Conservation (phyloP, 1,140 invertebrate genomes). For the Dendrolimus kikuchii region DNA sequence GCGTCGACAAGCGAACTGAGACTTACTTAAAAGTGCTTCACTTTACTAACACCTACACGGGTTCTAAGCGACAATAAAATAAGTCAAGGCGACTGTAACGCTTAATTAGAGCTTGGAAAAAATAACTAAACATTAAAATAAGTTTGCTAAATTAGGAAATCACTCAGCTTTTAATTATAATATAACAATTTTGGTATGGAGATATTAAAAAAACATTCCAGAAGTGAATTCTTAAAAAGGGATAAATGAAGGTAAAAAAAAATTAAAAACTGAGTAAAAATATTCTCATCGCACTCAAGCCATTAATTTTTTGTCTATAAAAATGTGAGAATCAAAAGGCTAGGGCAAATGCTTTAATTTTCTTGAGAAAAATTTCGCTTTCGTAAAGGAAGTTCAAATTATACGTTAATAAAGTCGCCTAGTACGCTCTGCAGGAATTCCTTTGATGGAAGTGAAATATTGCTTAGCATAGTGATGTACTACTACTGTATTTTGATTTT, state of each 20-base stretch:
- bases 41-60: too few relatives aligned
- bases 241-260: conserved; percentile 30
- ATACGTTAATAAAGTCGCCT: conserved; percentile 49
- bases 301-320: conserved; percentile 35
- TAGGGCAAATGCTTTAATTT: conserved; percentile 43
- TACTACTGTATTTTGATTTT: too few relatives aligned
- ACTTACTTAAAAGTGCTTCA: too few relatives aligned
- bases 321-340: conserved; percentile 35
- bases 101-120: too few relatives aligned
- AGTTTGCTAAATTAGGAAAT: too few relatives aligned
- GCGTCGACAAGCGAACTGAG: too few relatives aligned
- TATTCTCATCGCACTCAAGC: conserved; percentile 27
- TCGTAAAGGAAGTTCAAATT: conserved; percentile 31
- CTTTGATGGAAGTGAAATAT: conserved; percentile 60
- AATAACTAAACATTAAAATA: too few relatives aligned
- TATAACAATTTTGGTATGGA: too few relatives aligned
- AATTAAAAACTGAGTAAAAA: conserved; percentile 20
- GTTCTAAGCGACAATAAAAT: too few relatives aligned
- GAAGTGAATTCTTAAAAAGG: conserved; percentile 14
- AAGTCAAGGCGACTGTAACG: too few relatives aligned
- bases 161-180: too few relatives aligned
- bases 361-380: conserved; percentile 45
- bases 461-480: conserved; percentile 14
- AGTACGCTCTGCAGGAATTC: conserved; percentile 25
- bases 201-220: not conserved